Percentiles rank a stretch among this genome's conserved stretches.
These are phyloP conservation scores for Lepas anatifera DNA, from an alignment of 2,888 invertebrate species.

Conservation along the genomic window DNA sequence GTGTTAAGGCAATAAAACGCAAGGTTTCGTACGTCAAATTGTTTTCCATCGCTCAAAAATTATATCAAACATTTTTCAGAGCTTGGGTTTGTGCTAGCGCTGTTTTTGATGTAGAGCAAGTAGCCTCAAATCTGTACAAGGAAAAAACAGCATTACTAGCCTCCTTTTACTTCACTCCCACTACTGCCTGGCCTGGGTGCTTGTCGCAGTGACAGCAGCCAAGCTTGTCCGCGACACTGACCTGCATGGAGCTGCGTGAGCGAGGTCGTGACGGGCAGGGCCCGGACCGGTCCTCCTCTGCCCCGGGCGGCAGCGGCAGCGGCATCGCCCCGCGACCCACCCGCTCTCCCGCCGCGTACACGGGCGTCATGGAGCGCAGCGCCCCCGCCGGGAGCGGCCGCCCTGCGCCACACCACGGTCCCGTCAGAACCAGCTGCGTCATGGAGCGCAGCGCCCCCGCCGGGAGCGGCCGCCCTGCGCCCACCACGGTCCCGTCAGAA, in stretches of 20 bases:
- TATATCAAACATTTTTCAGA: no score
- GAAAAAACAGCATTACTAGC: no score
- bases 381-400: background rate
- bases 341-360: background rate
- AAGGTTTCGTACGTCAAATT: no score
- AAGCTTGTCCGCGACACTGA: no score
- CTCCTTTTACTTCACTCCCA: no score
- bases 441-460: background rate
- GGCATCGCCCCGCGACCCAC: background rate
- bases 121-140: no score
- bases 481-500: background rate
- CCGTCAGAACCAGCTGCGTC: background rate
- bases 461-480: background rate
- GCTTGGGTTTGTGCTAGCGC: no score
- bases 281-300: background rate
- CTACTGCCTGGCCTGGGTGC: no score
- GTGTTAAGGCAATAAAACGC: no score
- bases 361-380: background rate
- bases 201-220: no score
- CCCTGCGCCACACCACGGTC: background rate
- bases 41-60: no score
- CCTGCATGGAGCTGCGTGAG: conserved; percentile 23
- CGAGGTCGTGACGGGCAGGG: conserved; percentile 23
- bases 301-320: background rate
- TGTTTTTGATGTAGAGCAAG: no score